phyloP scores from a whole-genome alignment of 2,888 invertebrate genomes.

The Lasioglossum vierecki region DNA sequence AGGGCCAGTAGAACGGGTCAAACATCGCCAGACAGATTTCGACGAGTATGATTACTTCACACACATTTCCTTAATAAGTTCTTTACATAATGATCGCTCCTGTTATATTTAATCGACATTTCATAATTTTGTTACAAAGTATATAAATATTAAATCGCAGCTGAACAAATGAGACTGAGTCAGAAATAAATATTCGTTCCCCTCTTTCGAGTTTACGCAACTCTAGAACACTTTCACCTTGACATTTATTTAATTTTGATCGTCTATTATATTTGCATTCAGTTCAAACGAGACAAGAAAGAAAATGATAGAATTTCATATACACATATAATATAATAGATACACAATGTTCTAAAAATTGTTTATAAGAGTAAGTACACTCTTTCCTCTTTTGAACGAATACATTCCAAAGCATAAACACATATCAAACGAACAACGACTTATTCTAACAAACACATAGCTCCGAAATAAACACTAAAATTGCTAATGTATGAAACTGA shows the following conservation, averaged over 20 bases:
- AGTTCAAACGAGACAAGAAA: not conserved
- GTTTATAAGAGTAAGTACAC: not conserved
- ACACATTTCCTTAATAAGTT: not conserved
- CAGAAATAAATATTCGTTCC: not conserved
- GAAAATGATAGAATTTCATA: no score
- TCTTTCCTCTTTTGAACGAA: not conserved
- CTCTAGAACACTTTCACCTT: not conserved
- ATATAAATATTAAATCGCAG: not conserved
- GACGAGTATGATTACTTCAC: not conserved
- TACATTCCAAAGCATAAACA: not conserved
- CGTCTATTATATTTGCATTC: not conserved
- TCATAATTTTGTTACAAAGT: not conserved
- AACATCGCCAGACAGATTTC: not conserved
- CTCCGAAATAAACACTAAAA: not conserved
- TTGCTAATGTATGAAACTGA: not conserved
- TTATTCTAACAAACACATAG: not conserved
- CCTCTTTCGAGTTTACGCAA: not conserved
- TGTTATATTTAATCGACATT: not conserved
- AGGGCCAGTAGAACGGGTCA: constrained; percentile 10
- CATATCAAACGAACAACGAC: not conserved
- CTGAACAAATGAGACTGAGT: not conserved
- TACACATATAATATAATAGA: no score
- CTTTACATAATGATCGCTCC: no score
- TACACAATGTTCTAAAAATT: not conserved
- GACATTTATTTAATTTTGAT: not conserved